Conservation (phyloP, 2,113 vertebrate genomes). For the Bos javanicus region DNA sequence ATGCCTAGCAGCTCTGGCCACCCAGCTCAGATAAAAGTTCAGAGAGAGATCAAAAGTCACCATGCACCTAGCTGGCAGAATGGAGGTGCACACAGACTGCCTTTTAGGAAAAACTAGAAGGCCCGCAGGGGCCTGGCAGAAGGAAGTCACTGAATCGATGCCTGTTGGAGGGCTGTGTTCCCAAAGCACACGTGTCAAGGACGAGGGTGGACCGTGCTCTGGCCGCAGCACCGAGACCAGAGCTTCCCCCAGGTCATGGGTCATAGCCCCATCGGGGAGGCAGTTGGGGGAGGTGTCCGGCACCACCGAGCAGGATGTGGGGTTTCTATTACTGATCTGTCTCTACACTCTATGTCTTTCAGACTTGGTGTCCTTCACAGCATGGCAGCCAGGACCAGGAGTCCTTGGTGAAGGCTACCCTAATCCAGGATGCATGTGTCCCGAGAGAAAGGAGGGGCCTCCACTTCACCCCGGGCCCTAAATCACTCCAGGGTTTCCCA, state of each 20-base stretch:
- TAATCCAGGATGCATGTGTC: background rate
- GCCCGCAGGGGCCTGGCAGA: background rate
- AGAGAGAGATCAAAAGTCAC: background rate
- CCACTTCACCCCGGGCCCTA: background rate
- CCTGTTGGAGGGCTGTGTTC: background rate
- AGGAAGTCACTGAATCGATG: rapidly evolving
- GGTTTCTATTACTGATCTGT: background rate
- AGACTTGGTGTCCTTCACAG: background rate
- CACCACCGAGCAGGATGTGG: too few species aligned
- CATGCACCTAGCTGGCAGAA: rapidly evolving
- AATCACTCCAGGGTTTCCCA: background rate
- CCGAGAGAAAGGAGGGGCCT: background rate
- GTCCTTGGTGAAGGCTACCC: background rate
- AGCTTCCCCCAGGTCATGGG: background rate
- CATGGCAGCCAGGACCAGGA: background rate
- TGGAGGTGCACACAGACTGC: background rate
- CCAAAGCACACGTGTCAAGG: rapidly evolving
- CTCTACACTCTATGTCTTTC: background rate
- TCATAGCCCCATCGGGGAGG: background rate
- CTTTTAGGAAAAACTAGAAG: background rate
- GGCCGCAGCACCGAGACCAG: background rate
- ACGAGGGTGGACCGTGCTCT: background rate
- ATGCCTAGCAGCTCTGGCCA: too few species aligned
- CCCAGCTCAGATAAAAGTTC: background rate
- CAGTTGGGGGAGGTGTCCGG: background rate